Base-by-base conservation (phyloP, 2,113 vertebrate genomes). In the Gobius niger region DNA sequence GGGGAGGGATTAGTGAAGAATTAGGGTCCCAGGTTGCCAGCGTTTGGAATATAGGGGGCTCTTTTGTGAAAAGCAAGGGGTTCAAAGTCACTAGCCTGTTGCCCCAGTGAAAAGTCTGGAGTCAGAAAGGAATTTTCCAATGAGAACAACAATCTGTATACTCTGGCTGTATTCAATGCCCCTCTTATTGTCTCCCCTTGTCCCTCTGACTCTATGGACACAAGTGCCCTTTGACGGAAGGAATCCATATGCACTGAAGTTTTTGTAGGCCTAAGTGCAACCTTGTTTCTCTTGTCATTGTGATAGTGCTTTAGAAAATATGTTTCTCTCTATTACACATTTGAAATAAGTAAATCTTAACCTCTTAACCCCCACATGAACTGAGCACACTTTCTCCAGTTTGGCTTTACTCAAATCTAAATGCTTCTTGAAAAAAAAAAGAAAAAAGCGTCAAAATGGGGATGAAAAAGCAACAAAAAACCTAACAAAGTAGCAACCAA, bases 91-190 rank as follows among this genome's bases (percentile, higher is more conserved):
- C 73, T 78, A 72, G 75, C 73, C 86, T 86, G 91, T 92, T 90
- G 89, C 89, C 89, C 88, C 70, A 91, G 91, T 90, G 90, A 92
- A 89, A 87, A 84, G 81, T 77, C 69, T 73, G 72, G 77, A 90
- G 85, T 79, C 80, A 76, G 80, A 66, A 67, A 88, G 85, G 89
- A 92, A 91, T 92, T 89, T 89, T 87, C 79, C 79, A 61, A 59
- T 18, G 68, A 76, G 80, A 85, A 88, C 82, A 88, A 89, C 84
- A 89, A 87, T 90, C 84, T 89, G 84, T 86, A 72, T 79, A 74
- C 80, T 84, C 76, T 71, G 75, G 78, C 75, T 76, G 62, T 70
- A 68, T 74, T 80, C 77, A 85, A 71, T 76, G 72, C 82, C 82
- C 75, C 75, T 70, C 50, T 63, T 49, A 53, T 65, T 64, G 72